Evolutionary conservation across 2,113 vertebrate species (phyloP).

Genomic region (Corydoras maculifer): DNA sequence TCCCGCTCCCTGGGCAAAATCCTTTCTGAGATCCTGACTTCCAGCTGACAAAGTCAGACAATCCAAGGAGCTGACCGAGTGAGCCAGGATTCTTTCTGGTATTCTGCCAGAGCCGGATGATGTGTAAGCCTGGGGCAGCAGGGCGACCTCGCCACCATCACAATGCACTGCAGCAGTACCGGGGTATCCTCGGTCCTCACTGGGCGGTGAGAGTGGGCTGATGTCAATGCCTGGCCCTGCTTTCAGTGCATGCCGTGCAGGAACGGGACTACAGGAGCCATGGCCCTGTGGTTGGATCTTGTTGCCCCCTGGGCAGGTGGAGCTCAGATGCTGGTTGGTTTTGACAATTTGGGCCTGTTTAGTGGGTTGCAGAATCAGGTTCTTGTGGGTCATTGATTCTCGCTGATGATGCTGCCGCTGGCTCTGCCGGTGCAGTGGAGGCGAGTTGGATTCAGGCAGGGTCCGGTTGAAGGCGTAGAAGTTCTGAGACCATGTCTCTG

Average conservation of each 20-base stretch:
- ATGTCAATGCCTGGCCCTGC: conserved; percentile 67
- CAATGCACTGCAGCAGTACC: conserved; percentile 53
- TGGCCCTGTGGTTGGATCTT: conserved; percentile 67
- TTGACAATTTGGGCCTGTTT: conserved; percentile 96
- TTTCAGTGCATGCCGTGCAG: conserved; percentile 61
- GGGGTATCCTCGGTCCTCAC: conserved; percentile 43
- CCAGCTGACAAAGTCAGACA: conserved; percentile 43
- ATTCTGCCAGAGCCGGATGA: conserved; percentile 60
- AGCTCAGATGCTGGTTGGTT: conserved; percentile 84
- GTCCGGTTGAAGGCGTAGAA: conserved; percentile 64
- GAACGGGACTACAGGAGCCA: conserved; percentile 76
- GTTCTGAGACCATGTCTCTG: conserved; percentile 58
- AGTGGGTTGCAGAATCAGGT: conserved; percentile 76
- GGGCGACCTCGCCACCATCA: conserved; percentile 48
- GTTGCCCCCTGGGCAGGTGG: conserved; percentile 41
- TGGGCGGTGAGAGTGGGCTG: conserved; percentile 50
- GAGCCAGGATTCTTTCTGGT: conserved; percentile 60
- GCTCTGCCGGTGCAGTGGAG: conserved; percentile 58
- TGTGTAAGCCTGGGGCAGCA: conserved; percentile 46
- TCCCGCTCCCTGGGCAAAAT: conserved; percentile 30
- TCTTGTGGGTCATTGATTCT: conserved; percentile 73
- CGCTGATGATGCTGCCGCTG: conserved; percentile 52
- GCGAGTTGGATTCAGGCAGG: conserved; percentile 61
- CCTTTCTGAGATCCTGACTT: conserved; percentile 54
- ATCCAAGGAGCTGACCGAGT: conserved; percentile 60